phyloP scores from a whole-genome alignment of 1,140 invertebrate genomes.

The Dreissena polymorpha region DNA sequence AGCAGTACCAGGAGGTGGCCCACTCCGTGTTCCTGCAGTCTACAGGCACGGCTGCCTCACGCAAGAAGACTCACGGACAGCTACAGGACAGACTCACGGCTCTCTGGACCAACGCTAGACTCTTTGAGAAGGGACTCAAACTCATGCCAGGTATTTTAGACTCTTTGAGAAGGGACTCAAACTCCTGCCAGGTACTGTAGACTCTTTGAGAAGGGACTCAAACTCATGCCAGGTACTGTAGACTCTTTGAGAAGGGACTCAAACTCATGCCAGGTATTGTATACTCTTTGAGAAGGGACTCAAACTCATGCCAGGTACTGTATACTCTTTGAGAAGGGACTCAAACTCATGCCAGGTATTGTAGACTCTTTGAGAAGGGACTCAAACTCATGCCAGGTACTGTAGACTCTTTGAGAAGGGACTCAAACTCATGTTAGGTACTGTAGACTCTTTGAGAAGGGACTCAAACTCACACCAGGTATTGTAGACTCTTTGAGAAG shows the following conservation, averaged over 20 bases:
- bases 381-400: too few relatives aligned
- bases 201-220: constrained; percentile 93
- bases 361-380: constrained; percentile 92
- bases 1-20: constrained; percentile 81
- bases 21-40: constrained; percentile 87
- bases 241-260: constrained; percentile 92
- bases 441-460: constrained; percentile 92
- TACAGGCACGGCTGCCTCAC: constrained; percentile 81
- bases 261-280: too few relatives aligned
- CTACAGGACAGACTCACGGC: constrained; percentile 91
- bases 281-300: constrained; percentile 93
- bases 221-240: too few relatives aligned
- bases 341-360: too few relatives aligned
- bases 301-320: too few relatives aligned
- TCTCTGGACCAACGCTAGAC: constrained; percentile 86
- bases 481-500: constrained; percentile 92
- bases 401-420: constrained; percentile 92
- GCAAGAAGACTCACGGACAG: constrained; percentile 87
- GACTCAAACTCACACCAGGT: constrained; percentile 88
- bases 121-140: constrained; percentile 94
- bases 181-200: too few relatives aligned
- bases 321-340: constrained; percentile 91
- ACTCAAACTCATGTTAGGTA: constrained; percentile 87
- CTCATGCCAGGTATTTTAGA: constrained; percentile 82
- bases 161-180: constrained; percentile 94